Conservation (phyloP, 1,140 invertebrate genomes). For the Thalassaphorura encarpata region DNA sequence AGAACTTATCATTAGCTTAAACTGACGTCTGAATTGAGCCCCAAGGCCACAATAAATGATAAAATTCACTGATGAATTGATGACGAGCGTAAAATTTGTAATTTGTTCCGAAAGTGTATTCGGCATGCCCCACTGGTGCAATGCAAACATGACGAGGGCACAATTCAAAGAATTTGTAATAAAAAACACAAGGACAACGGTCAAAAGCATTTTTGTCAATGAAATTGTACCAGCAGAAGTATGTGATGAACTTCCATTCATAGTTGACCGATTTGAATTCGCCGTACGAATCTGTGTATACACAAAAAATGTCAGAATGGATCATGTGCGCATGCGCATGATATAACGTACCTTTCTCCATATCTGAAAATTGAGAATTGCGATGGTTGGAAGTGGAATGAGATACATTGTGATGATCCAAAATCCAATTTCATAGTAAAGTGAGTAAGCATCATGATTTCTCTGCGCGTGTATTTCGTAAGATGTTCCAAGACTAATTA, state of each 20-base stretch:
- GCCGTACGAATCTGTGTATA: conserved; percentile 63
- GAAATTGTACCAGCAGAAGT: conserved; percentile 60
- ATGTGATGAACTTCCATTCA: conserved; percentile 57
- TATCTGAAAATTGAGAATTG: conserved; percentile 79
- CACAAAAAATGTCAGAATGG: not conserved
- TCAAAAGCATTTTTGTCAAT: conserved; percentile 87
- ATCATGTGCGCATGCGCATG: not conserved
- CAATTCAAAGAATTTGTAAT: conserved; percentile 90
- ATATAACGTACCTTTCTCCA: conserved; percentile 55
- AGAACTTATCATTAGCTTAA: not conserved
- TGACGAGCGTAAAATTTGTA: conserved; percentile 48
- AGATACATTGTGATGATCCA: conserved; percentile 88
- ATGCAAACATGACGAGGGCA: conserved; percentile 81
- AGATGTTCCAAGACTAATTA: conserved; percentile 58
- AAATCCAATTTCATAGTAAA: conserved; percentile 82
- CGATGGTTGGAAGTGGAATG: conserved; percentile 71
- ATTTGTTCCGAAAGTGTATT: conserved; percentile 31
- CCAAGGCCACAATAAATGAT: conserved; percentile 53
- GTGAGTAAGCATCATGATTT: conserved; percentile 57
- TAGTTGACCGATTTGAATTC: too few species aligned
- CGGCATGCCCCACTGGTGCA: conserved; percentile 66
- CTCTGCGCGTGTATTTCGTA: conserved; percentile 36
- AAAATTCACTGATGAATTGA: conserved; percentile 54
- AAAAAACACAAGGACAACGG: conserved; percentile 88
- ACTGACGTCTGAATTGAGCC: conserved; percentile 43